A percentile compares a stretch with the other conserved stretches of the same genome.
phyloP scores from a whole-genome alignment of 2,797 vertebrate genomes.

The Alfaro cultratus region DNA sequence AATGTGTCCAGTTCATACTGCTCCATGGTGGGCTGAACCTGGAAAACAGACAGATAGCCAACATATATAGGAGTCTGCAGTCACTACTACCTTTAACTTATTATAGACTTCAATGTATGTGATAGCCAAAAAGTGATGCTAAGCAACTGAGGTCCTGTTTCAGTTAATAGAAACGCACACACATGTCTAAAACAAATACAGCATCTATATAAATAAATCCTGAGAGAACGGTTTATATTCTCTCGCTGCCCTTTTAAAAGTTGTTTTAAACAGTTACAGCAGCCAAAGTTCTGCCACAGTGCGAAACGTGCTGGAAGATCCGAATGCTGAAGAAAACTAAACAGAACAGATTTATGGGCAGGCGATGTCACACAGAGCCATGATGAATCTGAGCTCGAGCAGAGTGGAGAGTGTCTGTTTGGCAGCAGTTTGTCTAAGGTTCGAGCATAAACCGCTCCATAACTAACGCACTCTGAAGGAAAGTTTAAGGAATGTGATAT shows the following conservation, averaged over 20 bases:
- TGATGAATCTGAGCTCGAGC: constrained; percentile 55
- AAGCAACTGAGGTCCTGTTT: not conserved
- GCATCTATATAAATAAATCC: constrained; percentile 14
- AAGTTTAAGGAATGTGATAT: constrained; percentile 18
- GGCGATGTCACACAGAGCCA: constrained; percentile 58
- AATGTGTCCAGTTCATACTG: constrained; percentile 95
- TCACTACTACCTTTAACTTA: not conserved
- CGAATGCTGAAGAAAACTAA: constrained; percentile 71
- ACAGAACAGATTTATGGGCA: constrained; percentile 75
- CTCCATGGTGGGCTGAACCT: constrained; percentile 93
- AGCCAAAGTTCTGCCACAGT: constrained; percentile 60
- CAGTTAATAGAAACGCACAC: not conserved
- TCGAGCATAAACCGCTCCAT: constrained; percentile 41
- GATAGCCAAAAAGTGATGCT: not conserved
- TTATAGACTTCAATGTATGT: not conserved
- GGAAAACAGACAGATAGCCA: not conserved
- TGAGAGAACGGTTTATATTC: constrained; percentile 7
- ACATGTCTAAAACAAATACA: constrained; percentile 14
- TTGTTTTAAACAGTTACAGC: constrained; percentile 22
- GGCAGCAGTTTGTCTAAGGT: constrained; percentile 50
- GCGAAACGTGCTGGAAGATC: constrained; percentile 55
- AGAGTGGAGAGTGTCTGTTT: constrained; percentile 60
- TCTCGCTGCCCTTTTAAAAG: constrained; percentile 4
- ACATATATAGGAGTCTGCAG: not conserved
- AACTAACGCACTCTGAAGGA: constrained; percentile 36